Conservation (phyloP, 2,113 vertebrate species). For the Elephas maximus region DNA sequence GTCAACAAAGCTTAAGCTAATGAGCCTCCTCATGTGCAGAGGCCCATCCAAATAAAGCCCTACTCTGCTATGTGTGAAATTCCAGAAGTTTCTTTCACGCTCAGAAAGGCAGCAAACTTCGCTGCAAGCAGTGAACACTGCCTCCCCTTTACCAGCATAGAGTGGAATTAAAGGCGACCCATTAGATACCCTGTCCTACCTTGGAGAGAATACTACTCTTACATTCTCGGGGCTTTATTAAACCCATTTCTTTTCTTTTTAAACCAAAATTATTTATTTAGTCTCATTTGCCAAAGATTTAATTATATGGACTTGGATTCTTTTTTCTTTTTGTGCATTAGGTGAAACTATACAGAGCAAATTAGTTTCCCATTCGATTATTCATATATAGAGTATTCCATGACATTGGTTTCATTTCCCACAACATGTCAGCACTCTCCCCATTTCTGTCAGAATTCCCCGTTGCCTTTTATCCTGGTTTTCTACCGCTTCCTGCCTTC, state of each 20-base stretch:
- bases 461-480: no score
- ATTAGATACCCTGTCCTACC: neutral
- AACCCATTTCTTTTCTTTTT: neutral
- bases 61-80: neutral
- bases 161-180: neutral
- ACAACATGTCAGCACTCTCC: no score
- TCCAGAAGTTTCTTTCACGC: conserved; percentile 17
- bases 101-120: neutral
- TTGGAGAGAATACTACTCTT: neutral
- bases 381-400: no score
- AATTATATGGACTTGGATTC: no score
- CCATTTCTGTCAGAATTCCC: no score
- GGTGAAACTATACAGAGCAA: no score
- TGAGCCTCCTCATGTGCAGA: neutral
- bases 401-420: no score
- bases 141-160: neutral
- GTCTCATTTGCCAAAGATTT: no score
- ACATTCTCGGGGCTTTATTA: neutral
- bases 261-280: no score
- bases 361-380: no score
- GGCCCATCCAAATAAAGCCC: neutral
- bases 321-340: no score
- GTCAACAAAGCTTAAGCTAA: neutral
- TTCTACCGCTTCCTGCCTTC: no score
- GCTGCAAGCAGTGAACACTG: neutral